Conservation (phyloP, 2,888 invertebrate genomes). For the Adineta ricciae region DNA sequence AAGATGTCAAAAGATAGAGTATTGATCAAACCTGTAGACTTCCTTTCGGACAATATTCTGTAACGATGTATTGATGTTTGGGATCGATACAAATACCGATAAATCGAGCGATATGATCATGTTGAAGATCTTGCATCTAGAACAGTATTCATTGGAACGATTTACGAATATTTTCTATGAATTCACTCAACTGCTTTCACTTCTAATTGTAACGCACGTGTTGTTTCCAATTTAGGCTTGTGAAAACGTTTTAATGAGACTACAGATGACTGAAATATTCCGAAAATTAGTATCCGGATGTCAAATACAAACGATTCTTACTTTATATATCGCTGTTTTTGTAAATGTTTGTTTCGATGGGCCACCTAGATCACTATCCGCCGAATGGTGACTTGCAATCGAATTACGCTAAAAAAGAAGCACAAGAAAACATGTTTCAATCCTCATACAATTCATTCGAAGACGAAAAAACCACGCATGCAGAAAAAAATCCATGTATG, state of each 20-base stretch:
- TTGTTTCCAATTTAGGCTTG: conserved; percentile 37
- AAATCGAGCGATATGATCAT: conserved; percentile 73
- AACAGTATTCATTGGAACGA: no score
- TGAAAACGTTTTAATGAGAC: conserved; percentile 34
- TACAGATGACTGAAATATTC: not conserved
- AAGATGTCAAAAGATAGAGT: not conserved
- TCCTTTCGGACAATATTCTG: conserved; percentile 76
- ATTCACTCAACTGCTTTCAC: conserved; percentile 56
- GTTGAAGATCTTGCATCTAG: conserved; percentile 72
- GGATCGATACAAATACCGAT: conserved; percentile 73
- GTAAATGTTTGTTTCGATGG: not conserved
- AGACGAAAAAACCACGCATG: not conserved
- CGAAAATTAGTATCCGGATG: not conserved
- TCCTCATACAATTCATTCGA: not conserved
- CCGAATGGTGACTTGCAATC: not conserved
- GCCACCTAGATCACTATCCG: not conserved
- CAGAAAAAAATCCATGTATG: not conserved
- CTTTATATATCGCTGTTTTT: conserved; percentile 29
- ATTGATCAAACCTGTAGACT: conserved; percentile 54
- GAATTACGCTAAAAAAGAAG: not conserved
- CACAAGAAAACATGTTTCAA: not conserved
- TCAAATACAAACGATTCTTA: not conserved
- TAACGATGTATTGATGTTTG: conserved; percentile 67
- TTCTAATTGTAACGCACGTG: conserved; percentile 61
- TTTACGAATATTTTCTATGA: no score